Conservation (phyloP, 2,888 invertebrate species). For the Chaitophorus viminalis region DNA sequence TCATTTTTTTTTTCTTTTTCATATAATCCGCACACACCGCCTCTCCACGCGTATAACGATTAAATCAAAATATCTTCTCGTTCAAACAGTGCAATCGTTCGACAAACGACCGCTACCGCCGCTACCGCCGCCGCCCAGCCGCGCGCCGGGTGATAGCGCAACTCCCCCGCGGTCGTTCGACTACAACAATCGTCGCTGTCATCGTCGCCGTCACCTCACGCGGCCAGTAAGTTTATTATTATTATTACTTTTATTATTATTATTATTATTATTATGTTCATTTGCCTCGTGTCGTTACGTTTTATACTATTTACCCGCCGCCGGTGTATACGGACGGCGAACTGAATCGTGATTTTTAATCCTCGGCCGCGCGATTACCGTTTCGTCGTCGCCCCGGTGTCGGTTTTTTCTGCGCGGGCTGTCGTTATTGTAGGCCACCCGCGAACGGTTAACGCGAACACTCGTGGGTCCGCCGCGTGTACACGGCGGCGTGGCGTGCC, state of each 20-base stretch:
- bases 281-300: too few relatives aligned
- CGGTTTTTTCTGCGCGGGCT: not conserved
- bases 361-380: not conserved
- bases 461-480: constrained; percentile 21
- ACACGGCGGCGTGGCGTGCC: constrained; percentile 19
- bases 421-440: not conserved
- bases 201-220: not conserved
- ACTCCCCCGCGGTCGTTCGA: not conserved
- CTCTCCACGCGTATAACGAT: too few relatives aligned
- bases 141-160: constrained; percentile 8
- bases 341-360: not conserved
- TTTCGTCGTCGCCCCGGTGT: not conserved
- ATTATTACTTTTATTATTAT: too few relatives aligned
- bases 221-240: constrained; percentile 7
- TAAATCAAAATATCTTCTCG: too few relatives aligned
- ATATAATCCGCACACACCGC: too few relatives aligned
- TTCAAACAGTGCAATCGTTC: not conserved
- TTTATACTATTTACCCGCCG: not conserved
- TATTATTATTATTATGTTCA: too few relatives aligned
- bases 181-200: not conserved
- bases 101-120: not conserved
- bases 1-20: too few relatives aligned
- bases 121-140: constrained; percentile 13
- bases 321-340: not conserved
- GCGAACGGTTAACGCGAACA: not conserved